Base-by-base conservation (phyloP, 2,888 invertebrate genomes). In the Synergus umbraculus region DNA sequence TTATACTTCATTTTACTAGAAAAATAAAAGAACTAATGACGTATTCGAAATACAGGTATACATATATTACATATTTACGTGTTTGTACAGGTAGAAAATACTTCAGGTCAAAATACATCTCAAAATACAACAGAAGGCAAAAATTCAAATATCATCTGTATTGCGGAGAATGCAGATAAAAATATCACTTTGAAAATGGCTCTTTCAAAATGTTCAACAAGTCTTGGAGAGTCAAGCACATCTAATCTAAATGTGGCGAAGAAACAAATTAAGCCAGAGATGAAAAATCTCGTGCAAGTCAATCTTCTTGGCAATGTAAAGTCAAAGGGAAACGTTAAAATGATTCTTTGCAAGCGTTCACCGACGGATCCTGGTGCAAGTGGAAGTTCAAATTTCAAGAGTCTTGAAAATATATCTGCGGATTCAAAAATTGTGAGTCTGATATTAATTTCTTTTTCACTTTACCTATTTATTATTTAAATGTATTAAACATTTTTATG, bases 331-430 rank as follows among this genome's bases (percentile, higher is more conserved):
- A 73, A 73, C 9, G 73, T 73, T 49, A 54, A 73, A 73, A 73
- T 73, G 73, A 73, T 73, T 54, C 73, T 73, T 37, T 73, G 73
- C 54, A 54, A 73, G 37, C 73, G 73, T 73, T 54, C 73, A 54
- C 4, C 49, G 9, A 15, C 41, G 3, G 54, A 73, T 54, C 8
- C 37, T 73, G 18, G 41, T 37, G 37, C 73, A 58, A 73, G 73
- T 54, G 73, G 73, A 54, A 73, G 73, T 73, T 58, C 54, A 58
- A 67, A 44, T 46, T 46, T 22, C 13, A 73, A 73, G 49, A 37
- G 49, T 41, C n/a, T 49, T 58, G 37, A 58, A 58, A 73, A 58
- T 12, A 73, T 58, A 4, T n/a, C 73, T 49, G 54, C 73, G 5
- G 54, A 54, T 37, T 37, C 73, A 37, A 73, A 73, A 73, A 73